Percentiles rank a stretch among this genome's conserved stretches.
Conservation (phyloP, 1,140 invertebrate species). For the Aporrectodea caliginosa region DNA sequence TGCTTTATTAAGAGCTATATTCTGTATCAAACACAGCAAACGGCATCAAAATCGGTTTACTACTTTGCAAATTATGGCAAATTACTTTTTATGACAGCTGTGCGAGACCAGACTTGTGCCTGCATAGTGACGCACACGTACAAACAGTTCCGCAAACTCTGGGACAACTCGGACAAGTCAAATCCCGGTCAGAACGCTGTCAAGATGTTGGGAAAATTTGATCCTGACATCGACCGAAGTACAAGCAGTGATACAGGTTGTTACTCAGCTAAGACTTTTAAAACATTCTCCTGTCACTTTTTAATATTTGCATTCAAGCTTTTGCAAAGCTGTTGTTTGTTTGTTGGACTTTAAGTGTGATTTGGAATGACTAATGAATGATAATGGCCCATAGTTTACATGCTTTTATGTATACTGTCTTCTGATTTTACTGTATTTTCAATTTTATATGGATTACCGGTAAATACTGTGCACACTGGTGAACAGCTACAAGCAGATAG, state of each 20-base stretch:
- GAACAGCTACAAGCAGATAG: too few species aligned
- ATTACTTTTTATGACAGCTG: conserved; percentile 43
- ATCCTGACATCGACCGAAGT: conserved; percentile 32
- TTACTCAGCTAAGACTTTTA: not conserved
- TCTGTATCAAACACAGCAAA: not conserved
- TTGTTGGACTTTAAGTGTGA: not conserved
- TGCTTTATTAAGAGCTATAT: too few species aligned
- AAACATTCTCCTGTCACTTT: too few species aligned
- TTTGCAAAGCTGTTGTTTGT: not conserved
- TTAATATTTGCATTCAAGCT: not conserved
- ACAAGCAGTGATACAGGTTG: conserved; percentile 35
- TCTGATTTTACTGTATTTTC: not conserved
- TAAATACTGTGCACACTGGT: not conserved
- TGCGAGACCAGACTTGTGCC: conserved; percentile 50
- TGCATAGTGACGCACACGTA: conserved; percentile 52
- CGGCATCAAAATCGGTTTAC: conserved; percentile 25
- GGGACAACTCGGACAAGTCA: conserved; percentile 55
- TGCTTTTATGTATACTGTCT: not conserved
- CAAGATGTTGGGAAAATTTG: conserved; percentile 19
- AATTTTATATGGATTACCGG: not conserved
- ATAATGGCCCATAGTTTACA: not conserved
- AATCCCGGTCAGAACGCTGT: conserved; percentile 24
- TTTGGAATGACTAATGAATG: not conserved
- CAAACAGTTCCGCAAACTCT: conserved; percentile 54
- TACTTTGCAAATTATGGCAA: conserved; percentile 23